Evolutionary conservation across 2,888 invertebrate genomes (phyloP).

Genomic region (Coenonympha arcania): DNA sequence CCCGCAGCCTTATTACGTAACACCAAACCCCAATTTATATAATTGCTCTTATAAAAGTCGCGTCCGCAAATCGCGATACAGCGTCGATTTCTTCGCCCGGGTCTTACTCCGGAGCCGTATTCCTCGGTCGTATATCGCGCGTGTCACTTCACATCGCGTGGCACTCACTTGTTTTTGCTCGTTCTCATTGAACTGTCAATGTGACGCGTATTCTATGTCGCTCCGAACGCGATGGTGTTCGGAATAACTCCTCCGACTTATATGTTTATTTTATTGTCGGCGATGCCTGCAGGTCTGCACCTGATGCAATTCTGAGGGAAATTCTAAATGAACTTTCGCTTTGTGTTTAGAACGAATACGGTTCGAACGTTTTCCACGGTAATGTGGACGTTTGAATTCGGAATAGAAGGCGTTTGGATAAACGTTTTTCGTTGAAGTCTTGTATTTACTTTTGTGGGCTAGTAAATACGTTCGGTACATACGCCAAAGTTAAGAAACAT

Average conservation of each 20-base stretch:
- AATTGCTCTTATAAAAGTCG: slow-evolving; percentile 1
- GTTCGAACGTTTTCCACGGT: neutral
- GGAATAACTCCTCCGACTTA: slow-evolving; percentile 21
- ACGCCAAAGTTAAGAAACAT: too few species aligned
- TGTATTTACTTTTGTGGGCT: neutral
- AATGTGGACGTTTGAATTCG: neutral
- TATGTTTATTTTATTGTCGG: slow-evolving; percentile 24
- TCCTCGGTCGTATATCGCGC: slow-evolving; percentile 13
- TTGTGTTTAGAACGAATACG: neutral
- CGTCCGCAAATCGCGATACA: too few species aligned
- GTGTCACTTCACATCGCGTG: slow-evolving; percentile 20
- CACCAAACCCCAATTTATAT: neutral
- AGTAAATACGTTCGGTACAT: too few species aligned
- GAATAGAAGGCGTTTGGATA: neutral
- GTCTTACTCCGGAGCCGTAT: neutral
- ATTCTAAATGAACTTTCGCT: neutral
- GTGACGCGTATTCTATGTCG: slow-evolving; percentile 32
- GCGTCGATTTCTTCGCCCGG: neutral
- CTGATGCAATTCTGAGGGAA: slow-evolving; percentile 12
- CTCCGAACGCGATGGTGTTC: slow-evolving; percentile 24
- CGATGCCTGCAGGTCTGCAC: slow-evolving; percentile 17
- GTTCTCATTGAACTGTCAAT: slow-evolving; percentile 32
- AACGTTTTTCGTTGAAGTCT: neutral
- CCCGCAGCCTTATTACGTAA: neutral
- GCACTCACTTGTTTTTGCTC: slow-evolving; percentile 24